Conservation (phyloP, 2,797 vertebrate genomes). For the Oryzias sinensis region DNA sequence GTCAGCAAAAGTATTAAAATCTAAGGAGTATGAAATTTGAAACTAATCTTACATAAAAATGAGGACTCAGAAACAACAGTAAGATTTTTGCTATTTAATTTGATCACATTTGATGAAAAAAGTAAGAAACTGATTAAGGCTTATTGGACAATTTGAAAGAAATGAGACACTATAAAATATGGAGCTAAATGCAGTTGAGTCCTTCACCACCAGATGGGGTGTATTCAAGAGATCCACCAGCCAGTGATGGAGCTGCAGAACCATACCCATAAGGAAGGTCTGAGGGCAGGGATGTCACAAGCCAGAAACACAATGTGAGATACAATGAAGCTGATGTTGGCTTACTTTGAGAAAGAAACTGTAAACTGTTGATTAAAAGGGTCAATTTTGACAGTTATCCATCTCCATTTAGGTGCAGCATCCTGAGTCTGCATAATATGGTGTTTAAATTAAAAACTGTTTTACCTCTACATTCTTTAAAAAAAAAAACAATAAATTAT, state of each 20-base stretch:
- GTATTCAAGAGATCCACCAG: conserved; percentile 42
- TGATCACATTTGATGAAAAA: no score
- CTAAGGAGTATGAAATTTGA: no score
- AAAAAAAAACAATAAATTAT: no score
- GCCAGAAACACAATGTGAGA: conserved; percentile 35
- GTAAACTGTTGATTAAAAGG: conserved; percentile 14
- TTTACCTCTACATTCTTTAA: neutral
- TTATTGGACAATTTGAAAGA: conserved; percentile 1
- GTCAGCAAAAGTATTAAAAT: no score
- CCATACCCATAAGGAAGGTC: neutral
- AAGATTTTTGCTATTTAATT: no score
- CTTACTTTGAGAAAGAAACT: conserved; percentile 15
- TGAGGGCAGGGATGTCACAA: conserved; percentile 15
- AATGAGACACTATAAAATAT: conserved; percentile 4
- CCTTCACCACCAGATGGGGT: conserved; percentile 75
- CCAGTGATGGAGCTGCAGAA: conserved; percentile 15
- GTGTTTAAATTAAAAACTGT: neutral
- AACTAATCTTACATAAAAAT: no score
- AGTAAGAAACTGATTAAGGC: no score
- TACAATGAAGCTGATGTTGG: conserved; percentile 10
- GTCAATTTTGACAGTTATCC: conserved; percentile 6
- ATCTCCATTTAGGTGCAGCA: conserved; percentile 1
- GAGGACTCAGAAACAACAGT: no score
- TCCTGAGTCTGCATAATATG: neutral
- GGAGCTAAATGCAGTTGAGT: conserved; percentile 51